phyloP scores from a whole-genome alignment of 2,797 vertebrate species.

The Amazonetta brasiliensis region DNA sequence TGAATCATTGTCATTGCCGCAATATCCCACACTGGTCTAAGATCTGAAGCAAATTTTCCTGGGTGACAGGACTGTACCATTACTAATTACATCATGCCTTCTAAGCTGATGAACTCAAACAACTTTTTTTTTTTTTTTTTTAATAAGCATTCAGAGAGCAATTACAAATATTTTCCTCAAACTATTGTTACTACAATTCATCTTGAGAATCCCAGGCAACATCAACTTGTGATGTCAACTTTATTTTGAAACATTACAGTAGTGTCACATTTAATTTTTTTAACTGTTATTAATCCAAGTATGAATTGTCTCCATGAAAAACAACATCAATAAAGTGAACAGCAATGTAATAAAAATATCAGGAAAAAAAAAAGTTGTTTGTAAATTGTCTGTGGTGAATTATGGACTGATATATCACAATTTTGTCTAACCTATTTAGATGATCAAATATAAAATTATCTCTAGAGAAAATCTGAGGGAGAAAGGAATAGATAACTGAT shows the following conservation, averaged over 20 bases:
- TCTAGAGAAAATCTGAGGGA: neutral
- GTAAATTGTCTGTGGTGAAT: neutral
- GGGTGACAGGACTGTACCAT: neutral
- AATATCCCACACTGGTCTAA: neutral
- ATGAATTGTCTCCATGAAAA: constrained; percentile 14
- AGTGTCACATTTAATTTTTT: neutral
- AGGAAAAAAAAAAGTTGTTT: neutral
- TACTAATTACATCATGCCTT: neutral
- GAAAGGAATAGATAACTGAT: neutral
- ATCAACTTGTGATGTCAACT: neutral
- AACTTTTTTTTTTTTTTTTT: neutral
- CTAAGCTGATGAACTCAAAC: neutral
- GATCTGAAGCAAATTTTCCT: neutral
- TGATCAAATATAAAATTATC: neutral
- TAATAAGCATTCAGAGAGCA: neutral
- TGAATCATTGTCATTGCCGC: neutral
- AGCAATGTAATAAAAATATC: neutral
- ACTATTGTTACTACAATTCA: neutral
- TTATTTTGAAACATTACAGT: constrained; percentile 10
- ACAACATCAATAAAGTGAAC: neutral
- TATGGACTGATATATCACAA: neutral
- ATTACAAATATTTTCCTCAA: neutral
- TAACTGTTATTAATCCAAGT: neutral
- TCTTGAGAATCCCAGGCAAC: neutral
- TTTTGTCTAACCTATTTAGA: neutral